Evolutionary conservation across 2,888 invertebrate species (phyloP).

Genomic region (Drosophila histrio): DNA sequence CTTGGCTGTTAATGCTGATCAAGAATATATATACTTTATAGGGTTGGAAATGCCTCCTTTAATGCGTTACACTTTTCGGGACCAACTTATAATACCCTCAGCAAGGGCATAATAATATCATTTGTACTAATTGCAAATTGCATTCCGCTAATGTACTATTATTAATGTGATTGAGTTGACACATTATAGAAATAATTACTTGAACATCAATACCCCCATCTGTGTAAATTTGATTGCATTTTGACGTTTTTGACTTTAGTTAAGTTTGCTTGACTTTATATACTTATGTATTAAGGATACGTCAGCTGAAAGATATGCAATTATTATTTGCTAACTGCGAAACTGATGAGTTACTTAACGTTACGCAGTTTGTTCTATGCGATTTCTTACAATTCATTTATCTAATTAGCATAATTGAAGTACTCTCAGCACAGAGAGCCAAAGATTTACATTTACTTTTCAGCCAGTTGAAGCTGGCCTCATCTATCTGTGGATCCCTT

Average conservation of each 20-base stretch:
- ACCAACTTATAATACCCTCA: no score
- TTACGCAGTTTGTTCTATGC: neutral
- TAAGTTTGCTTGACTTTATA: neutral
- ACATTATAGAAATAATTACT: neutral
- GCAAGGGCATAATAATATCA: no score
- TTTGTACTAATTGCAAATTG: neutral
- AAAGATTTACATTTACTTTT: conserved; percentile 26
- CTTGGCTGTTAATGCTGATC: no score
- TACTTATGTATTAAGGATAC: neutral
- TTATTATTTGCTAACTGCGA: neutral
- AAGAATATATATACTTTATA: no score
- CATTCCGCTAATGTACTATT: neutral
- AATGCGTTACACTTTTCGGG: no score
- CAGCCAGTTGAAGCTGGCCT: conserved; percentile 6
- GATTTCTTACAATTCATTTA: conserved; percentile 30
- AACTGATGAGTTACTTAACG: neutral
- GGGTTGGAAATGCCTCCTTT: no score
- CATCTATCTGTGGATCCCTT: conserved; percentile 11
- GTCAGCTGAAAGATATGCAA: neutral
- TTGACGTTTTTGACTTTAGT: neutral
- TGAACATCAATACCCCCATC: neutral
- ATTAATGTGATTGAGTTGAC: neutral
- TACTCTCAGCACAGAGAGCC: conserved; percentile 4
- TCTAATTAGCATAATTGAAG: conserved; percentile 48
- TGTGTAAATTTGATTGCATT: neutral